Conservation (phyloP, 2,113 vertebrate species). For the Hemibagrus wyckioides region DNA sequence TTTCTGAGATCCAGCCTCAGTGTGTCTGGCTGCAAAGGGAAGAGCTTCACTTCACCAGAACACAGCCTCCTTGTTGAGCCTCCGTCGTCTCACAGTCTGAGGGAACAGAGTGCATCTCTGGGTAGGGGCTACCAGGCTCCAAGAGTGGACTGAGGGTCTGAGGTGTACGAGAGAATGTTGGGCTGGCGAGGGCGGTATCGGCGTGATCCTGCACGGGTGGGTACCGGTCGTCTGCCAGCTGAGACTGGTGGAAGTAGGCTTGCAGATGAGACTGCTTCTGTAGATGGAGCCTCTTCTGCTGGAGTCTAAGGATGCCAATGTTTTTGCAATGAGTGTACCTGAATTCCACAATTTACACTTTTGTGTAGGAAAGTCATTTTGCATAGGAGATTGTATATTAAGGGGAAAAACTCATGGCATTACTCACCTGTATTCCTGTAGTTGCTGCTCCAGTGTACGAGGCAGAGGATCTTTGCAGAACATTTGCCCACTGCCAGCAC, state of each 20-base stretch:
- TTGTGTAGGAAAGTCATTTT: neutral
- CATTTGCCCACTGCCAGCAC: constrained; percentile 87
- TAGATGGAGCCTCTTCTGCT: constrained; percentile 95
- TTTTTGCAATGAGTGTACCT: neutral
- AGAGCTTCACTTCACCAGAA: constrained; percentile 61
- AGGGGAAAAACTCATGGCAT: neutral
- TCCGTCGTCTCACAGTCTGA: constrained; percentile 90
- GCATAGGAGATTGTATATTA: neutral
- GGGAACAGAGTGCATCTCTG: constrained; percentile 78
- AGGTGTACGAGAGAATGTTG: constrained; percentile 60
- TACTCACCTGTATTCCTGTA: constrained; percentile 92
- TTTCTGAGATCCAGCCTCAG: constrained; percentile 49
- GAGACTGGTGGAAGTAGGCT: constrained; percentile 96
- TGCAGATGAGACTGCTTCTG: constrained; percentile 95
- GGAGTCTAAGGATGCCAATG: constrained; percentile 74
- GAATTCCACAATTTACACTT: neutral
- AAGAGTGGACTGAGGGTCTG: constrained; percentile 69
- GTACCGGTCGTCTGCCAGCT: constrained; percentile 85
- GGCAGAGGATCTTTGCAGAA: constrained; percentile 89
- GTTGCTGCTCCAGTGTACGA: constrained; percentile 93
- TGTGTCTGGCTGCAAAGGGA: constrained; percentile 60
- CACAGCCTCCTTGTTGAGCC: constrained; percentile 92
- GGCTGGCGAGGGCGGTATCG: constrained; percentile 49
- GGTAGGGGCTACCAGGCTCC: constrained; percentile 70
- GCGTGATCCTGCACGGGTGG: constrained; percentile 61